Percentiles rank a stretch among this genome's conserved stretches.
Conservation (phyloP, 2,797 vertebrate genomes). For the Helostoma temminkii region DNA sequence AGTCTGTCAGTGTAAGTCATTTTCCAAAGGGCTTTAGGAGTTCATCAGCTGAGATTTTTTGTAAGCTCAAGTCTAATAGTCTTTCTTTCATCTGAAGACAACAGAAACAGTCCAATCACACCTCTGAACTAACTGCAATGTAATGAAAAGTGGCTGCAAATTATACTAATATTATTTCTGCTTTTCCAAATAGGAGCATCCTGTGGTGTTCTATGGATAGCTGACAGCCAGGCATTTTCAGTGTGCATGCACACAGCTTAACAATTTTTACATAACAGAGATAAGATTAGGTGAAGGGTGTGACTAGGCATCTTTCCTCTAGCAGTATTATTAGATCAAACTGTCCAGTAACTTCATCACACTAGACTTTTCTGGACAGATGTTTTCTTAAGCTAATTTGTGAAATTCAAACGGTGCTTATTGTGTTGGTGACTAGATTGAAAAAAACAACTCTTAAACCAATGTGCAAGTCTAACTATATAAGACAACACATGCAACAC, state of each 20-base stretch:
- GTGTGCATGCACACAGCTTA: constrained; percentile 3
- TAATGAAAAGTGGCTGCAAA: constrained; percentile 28
- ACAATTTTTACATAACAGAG: constrained; percentile 2
- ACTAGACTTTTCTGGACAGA: too few relatives aligned
- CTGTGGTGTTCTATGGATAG: background rate
- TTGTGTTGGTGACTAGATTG: too few relatives aligned
- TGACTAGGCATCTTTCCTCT: background rate
- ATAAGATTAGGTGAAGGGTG: background rate
- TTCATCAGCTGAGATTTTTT: too few relatives aligned
- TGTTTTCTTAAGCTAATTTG: background rate
- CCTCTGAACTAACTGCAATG: too few relatives aligned
- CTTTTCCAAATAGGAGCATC: constrained; percentile 25
- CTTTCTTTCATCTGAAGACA: too few relatives aligned
- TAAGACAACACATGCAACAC: too few relatives aligned
- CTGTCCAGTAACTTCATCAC: background rate
- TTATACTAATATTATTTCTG: constrained; percentile 31
- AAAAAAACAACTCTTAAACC: too few relatives aligned
- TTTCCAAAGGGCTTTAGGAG: constrained; percentile 19
- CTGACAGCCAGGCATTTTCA: constrained; percentile 9
- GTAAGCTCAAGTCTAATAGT: too few relatives aligned
- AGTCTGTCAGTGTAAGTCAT: constrained; percentile 22
- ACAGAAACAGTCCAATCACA: constrained; percentile 12
- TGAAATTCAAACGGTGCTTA: background rate
- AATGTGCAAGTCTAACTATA: too few relatives aligned
- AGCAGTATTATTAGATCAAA: background rate